Evolutionary conservation across 2,888 invertebrate species (phyloP).

Genomic region (Ochropleura plecta): DNA sequence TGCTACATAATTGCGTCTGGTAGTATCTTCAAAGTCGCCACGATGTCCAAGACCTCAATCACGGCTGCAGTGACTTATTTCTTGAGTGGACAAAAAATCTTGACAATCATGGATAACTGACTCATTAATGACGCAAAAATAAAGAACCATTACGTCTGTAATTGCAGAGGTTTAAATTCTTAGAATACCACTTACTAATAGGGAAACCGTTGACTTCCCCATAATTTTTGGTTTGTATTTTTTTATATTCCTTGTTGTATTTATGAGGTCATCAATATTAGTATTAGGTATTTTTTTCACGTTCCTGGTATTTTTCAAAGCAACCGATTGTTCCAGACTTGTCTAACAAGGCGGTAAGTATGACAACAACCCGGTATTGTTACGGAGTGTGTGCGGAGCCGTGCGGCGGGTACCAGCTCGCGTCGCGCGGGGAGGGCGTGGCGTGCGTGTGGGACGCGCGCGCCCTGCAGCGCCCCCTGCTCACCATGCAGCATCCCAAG

Average conservation of each 20-base stretch:
- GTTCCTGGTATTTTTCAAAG: no score
- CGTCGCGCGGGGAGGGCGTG: constrained; percentile 95
- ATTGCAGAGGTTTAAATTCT: constrained; percentile 3
- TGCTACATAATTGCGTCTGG: not conserved
- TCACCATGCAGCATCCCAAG: constrained; percentile 92
- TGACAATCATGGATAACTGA: constrained; percentile 5
- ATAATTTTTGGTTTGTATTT: not conserved
- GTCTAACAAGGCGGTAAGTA: constrained; percentile 92
- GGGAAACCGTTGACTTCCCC: not conserved
- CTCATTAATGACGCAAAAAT: constrained; percentile 22
- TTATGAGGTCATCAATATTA: not conserved
- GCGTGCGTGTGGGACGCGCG: constrained; percentile 97
- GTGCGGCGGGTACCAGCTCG: constrained; percentile 94
- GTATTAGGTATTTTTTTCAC: no score
- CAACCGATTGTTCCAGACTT: constrained; percentile 88
- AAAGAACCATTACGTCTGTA: not conserved
- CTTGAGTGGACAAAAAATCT: not conserved
- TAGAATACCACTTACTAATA: constrained; percentile 15
- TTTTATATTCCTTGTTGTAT: not conserved
- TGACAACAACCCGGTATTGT: constrained; percentile 95
- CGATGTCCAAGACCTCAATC: not conserved
- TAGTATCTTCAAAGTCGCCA: not conserved
- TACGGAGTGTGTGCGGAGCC: constrained; percentile 95
- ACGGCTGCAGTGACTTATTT: not conserved
- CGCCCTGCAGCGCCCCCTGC: constrained; percentile 95